These are phyloP conservation scores for Brachionus manjavacas DNA, from an alignment of 1,140 invertebrate genomes.

Conservation along the genomic window DNA sequence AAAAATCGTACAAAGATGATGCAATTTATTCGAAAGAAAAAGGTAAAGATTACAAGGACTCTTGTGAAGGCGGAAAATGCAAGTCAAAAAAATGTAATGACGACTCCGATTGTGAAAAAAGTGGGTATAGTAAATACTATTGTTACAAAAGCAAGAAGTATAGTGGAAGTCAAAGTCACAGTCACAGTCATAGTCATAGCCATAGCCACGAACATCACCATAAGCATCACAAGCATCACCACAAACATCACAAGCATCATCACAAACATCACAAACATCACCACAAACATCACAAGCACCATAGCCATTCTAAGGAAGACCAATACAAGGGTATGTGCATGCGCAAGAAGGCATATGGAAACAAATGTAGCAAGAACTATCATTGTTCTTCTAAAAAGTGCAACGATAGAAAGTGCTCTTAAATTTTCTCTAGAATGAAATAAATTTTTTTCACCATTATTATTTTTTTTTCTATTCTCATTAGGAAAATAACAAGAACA, in stretches of 20 bases:
- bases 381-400: not conserved
- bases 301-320: not conserved
- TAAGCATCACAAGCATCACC: not conserved
- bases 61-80: conserved; percentile 1
- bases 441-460: not conserved
- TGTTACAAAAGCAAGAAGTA: conserved; percentile 6
- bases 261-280: not conserved
- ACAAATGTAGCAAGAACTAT: not conserved
- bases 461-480: too few relatives aligned
- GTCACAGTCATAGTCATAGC: not conserved
- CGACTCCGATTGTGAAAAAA: conserved; percentile 3
- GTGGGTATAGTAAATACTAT: not conserved
- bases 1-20: not conserved
- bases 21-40: not conserved
- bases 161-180: not conserved
- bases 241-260: not conserved
- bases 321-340: not conserved
- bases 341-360: not conserved
- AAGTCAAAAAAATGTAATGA: not conserved
- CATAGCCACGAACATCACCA: not conserved
- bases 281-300: not conserved
- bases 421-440: not conserved
- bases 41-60: not conserved
- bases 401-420: not conserved
- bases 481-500: too few relatives aligned